Evolutionary conservation across 2,797 vertebrate genomes (phyloP).

Genomic region (Gallinago solitaria): DNA sequence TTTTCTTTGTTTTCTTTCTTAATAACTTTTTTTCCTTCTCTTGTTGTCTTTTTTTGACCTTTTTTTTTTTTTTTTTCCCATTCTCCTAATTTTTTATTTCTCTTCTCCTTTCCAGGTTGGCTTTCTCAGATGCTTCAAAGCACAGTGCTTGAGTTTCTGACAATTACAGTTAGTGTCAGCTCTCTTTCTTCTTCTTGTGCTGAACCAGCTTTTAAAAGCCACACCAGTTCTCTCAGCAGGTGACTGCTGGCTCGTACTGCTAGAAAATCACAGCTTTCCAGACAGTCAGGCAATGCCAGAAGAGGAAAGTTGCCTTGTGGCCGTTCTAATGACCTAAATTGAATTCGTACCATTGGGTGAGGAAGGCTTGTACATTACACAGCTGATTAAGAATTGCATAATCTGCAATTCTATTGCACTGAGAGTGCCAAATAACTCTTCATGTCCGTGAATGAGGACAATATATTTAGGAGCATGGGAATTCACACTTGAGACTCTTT

Average conservation of each 20-base stretch:
- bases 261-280: slow-evolving; percentile 16
- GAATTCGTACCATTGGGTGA: neutral
- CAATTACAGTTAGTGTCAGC: slow-evolving; percentile 12
- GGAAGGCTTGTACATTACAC: neutral
- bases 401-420: slow-evolving; percentile 1
- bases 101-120: neutral
- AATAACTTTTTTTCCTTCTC: neutral
- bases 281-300: neutral
- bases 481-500: neutral
- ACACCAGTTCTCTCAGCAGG: slow-evolving; percentile 16
- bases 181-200: slow-evolving; percentile 17
- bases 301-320: slow-evolving; percentile 3
- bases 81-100: neutral
- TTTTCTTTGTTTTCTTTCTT: neutral
- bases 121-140: neutral
- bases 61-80: neutral
- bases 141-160: neutral
- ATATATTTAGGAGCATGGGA: slow-evolving; percentile 20
- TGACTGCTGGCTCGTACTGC: slow-evolving; percentile 10
- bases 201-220: slow-evolving; percentile 36
- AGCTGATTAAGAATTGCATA: slow-evolving; percentile 42
- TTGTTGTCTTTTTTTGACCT: neutral
- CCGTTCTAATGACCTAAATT: slow-evolving; percentile 48
- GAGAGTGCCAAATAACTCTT: neutral
- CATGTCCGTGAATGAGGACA: slow-evolving; percentile 14